Evolutionary conservation across 2,797 vertebrate species (phyloP).

Genomic region (Chiroxiphia lanceolata): DNA sequence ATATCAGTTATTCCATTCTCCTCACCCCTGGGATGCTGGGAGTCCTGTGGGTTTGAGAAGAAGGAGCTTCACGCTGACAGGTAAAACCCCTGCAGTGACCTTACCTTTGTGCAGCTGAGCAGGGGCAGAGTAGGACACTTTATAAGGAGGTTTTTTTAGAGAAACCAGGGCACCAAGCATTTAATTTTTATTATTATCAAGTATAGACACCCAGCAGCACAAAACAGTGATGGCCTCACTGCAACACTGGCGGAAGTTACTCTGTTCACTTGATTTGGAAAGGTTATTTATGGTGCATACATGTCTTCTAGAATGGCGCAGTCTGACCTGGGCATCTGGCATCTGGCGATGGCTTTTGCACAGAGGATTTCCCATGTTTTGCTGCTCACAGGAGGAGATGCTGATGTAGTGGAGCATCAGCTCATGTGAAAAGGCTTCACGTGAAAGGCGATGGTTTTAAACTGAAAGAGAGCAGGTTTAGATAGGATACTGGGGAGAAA

Average conservation of each 20-base stretch:
- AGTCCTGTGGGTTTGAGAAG: neutral
- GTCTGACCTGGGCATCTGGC: neutral
- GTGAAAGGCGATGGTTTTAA: neutral
- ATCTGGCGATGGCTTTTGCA: neutral
- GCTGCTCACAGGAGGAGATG: neutral
- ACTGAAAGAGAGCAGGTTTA: neutral
- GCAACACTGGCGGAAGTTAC: neutral
- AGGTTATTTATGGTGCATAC: neutral
- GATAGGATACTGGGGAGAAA: neutral
- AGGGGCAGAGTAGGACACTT: neutral
- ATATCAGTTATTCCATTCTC: neutral
- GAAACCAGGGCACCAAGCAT: neutral
- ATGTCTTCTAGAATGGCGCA: neutral
- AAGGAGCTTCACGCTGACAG: neutral
- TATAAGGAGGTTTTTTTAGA: neutral
- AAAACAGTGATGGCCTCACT: neutral
- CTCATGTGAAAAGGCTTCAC: neutral
- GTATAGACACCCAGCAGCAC: neutral
- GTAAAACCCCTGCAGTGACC: neutral
- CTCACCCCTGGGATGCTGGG: neutral
- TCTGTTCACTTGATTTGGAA: neutral
- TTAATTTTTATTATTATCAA: neutral
- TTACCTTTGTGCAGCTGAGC: neutral
- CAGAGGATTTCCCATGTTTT: neutral
- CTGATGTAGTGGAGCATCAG: rapidly evolving